Conservation (phyloP, 2,888 invertebrate species). For the Dasypolia templi region DNA sequence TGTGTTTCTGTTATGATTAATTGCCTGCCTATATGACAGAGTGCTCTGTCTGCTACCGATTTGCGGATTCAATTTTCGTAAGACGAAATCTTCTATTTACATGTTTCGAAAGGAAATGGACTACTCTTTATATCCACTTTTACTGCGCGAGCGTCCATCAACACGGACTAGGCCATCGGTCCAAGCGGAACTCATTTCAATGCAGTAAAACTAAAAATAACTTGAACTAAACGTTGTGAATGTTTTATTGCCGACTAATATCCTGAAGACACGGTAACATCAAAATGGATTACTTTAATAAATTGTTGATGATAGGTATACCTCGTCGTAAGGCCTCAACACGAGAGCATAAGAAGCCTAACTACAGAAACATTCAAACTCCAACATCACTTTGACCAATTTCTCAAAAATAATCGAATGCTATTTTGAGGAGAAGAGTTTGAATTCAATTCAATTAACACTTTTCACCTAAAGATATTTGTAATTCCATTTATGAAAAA, state of each 20-base stretch:
- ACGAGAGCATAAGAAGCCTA: too few species aligned
- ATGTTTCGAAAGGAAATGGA: conserved; percentile 16
- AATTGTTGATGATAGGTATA: background rate
- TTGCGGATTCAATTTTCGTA: background rate
- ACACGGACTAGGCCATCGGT: background rate
- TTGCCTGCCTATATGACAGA: conserved; percentile 11
- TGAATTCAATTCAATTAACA: background rate
- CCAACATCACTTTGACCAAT: too few species aligned
- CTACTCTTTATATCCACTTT: background rate
- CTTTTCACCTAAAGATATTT: background rate
- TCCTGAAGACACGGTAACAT: background rate
- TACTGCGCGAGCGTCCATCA: background rate
- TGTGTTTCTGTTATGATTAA: conserved; percentile 15
- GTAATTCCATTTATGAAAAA: background rate
- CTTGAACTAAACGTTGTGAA: background rate
- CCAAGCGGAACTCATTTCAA: conserved; percentile 7
- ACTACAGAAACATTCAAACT: too few species aligned
- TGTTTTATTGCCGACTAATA: background rate
- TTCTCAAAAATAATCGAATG: too few species aligned
- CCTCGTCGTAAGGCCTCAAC: too few species aligned
- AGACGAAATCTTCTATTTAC: background rate
- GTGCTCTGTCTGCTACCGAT: background rate
- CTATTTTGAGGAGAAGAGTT: background rate
- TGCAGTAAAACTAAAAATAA: conserved; percentile 10
- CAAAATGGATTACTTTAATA: background rate